Evolutionary conservation across 2,888 invertebrate species (phyloP), one percentile per base, ranked within the genome.

Genomic region (Dastarcus helophoroides): DNA sequence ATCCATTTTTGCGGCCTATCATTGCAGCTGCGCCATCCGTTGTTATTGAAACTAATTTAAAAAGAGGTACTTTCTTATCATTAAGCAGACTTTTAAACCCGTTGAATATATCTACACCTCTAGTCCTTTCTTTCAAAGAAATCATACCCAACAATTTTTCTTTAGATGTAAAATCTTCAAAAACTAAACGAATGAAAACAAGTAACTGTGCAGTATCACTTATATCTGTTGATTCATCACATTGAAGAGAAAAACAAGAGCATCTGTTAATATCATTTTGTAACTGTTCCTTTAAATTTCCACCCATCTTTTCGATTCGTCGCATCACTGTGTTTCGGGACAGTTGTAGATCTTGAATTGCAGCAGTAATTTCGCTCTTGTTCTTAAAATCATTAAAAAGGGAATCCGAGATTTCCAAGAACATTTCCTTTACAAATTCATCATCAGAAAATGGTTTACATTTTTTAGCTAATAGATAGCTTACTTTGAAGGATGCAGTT

Each of bases 1-100:
- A 39, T 7, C 41, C 40, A 32, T 31, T 41, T 22, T 32, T 31
- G 14, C 36, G 37, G n/a, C 41, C 43, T 31, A 38, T 31, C 39
- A 42, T 40, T 26, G 34, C 31, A 15, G 38, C 37, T 26, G 40
- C 42, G 32, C 37, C 42, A 40, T 43, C 39, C 26, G 41, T 42
- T 8, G 33, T 36, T 6, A 43, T 39, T 9, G 33, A 32, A 19
- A 38, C 37, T 3, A 42, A 25, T 32, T 42, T 44, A 22, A 35
- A 26, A 23, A 39, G 29, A 29, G 37, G 39, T 28, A 44, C 27
- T 36, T 39, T 33, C 15, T 35, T 27, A 14, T 28, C n/a, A 12
- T 17, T 28, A 12, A 40, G 21, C 17, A 34, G 33, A 28, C 22
- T 29, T 24, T 40, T 36, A 31, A 43, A 38, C 14, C 13, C 16